These are phyloP conservation scores for Drosophila mettleri DNA, from an alignment of 2,888 invertebrate species.

Conservation along the genomic window DNA sequence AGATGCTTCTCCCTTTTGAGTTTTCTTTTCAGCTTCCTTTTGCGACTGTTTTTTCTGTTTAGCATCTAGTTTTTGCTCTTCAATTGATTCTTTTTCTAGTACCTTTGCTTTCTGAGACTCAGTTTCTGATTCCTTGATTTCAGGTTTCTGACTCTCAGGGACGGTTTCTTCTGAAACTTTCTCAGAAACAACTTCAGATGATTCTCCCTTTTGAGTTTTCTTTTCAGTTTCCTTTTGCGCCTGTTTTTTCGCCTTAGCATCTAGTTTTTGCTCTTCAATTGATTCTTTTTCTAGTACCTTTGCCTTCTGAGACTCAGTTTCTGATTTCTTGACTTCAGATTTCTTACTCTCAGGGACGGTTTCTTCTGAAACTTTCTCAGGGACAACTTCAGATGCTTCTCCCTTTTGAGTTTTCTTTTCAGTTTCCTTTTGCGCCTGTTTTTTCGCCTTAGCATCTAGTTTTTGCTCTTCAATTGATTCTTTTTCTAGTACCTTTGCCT, in stretches of 20 bases:
- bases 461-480: neutral
- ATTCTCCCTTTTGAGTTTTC: neutral
- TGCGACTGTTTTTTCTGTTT: constrained; percentile 34
- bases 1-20: neutral
- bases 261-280: neutral
- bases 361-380: constrained; percentile 5
- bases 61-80: constrained; percentile 26
- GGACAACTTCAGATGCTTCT: constrained; percentile 9
- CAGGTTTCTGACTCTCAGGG: neutral
- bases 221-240: neutral
- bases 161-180: constrained; percentile 1
- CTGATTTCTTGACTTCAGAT: neutral
- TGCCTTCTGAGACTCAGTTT: neutral
- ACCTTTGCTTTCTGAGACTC: constrained; percentile 14
- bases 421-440: neutral
- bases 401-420: neutral
- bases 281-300: neutral
- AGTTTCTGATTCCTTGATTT: constrained; percentile 25
- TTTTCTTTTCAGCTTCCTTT: neutral
- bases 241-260: neutral
- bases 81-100: constrained; percentile 11
- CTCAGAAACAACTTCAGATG: constrained; percentile 3
- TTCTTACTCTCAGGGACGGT: neutral
- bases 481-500: neutral
- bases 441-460: neutral